Evolutionary conservation across 2,888 invertebrate species (phyloP).

Genomic region (Arctia plantaginis): DNA sequence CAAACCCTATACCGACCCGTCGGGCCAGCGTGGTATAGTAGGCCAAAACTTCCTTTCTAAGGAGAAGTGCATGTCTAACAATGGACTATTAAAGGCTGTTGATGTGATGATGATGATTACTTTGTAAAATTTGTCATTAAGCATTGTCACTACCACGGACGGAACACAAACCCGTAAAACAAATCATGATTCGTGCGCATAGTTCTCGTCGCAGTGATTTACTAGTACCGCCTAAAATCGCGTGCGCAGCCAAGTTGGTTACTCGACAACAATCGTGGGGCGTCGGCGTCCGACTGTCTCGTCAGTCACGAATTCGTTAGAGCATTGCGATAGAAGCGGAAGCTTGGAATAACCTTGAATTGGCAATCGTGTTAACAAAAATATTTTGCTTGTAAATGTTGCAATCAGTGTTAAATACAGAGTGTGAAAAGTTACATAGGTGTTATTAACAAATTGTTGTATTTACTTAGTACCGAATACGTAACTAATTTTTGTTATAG

Average conservation of each 20-base stretch:
- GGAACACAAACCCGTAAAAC: conserved; percentile 43
- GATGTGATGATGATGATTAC: too few relatives aligned
- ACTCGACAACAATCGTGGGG: conserved; percentile 54
- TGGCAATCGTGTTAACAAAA: conserved; percentile 24
- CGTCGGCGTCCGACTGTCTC: conserved; percentile 61
- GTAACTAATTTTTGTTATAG: neutral
- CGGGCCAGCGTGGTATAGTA: too few relatives aligned
- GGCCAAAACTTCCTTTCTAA: too few relatives aligned
- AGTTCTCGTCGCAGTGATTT: conserved; percentile 49
- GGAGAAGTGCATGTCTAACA: too few relatives aligned
- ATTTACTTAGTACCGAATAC: neutral
- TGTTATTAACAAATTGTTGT: neutral
- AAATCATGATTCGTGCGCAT: conserved; percentile 41
- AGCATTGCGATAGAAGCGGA: conserved; percentile 45
- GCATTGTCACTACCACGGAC: conserved; percentile 27
- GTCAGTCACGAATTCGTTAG: conserved; percentile 52
- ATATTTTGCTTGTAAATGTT: conserved; percentile 16
- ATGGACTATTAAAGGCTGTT: too few relatives aligned
- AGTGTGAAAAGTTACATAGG: conserved; percentile 5
- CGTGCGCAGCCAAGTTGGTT: conserved; percentile 56
- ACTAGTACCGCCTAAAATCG: conserved; percentile 47
- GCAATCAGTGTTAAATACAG: conserved; percentile 12
- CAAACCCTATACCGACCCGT: too few relatives aligned
- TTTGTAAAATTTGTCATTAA: too few relatives aligned
- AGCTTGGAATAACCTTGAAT: conserved; percentile 44